A percentile compares a stretch with the other conserved stretches of the same genome.
Evolutionary conservation across 1,140 invertebrate species (phyloP).

Genomic region (Bradysia coprophila): DNA sequence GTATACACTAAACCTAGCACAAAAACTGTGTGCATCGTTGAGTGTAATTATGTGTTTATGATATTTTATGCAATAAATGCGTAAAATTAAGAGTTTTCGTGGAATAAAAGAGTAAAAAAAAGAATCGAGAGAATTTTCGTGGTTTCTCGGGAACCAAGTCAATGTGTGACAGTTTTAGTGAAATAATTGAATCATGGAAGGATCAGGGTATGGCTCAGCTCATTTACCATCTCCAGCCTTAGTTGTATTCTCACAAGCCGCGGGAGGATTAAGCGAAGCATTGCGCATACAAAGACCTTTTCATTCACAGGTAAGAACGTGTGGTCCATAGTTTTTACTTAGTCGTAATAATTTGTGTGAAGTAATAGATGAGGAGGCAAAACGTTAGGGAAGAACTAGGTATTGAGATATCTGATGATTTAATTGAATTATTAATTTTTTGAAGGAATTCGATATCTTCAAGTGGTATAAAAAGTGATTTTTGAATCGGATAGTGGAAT

Average conservation of each 20-base stretch:
- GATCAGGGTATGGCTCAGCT: conserved; percentile 2
- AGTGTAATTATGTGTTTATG: too few species aligned
- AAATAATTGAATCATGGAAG: conserved; percentile 1
- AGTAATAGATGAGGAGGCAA: neutral
- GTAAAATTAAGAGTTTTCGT: neutral
- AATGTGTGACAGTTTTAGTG: neutral
- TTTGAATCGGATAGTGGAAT: too few species aligned
- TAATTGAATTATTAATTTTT: neutral
- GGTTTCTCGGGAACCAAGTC: neutral
- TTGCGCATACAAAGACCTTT: conserved; percentile 4
- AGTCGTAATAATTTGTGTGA: neutral
- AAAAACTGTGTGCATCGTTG: too few species aligned
- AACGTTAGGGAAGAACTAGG: neutral
- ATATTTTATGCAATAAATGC: too few species aligned
- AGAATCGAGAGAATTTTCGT: neutral
- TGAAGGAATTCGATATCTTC: neutral
- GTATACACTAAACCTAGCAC: too few species aligned
- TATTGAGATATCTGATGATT: neutral
- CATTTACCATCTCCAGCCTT: conserved; percentile 4
- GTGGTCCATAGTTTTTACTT: too few species aligned
- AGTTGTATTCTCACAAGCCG: conserved; percentile 5
- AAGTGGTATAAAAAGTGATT: neutral
- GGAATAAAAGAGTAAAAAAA: neutral
- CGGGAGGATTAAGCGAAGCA: conserved; percentile 3
- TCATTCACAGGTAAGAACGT: conserved; percentile 1